Evolutionary conservation across 2,888 invertebrate species (phyloP), one percentile per base, ranked within the genome.

Genomic region (Ctenicera cuprea): DNA sequence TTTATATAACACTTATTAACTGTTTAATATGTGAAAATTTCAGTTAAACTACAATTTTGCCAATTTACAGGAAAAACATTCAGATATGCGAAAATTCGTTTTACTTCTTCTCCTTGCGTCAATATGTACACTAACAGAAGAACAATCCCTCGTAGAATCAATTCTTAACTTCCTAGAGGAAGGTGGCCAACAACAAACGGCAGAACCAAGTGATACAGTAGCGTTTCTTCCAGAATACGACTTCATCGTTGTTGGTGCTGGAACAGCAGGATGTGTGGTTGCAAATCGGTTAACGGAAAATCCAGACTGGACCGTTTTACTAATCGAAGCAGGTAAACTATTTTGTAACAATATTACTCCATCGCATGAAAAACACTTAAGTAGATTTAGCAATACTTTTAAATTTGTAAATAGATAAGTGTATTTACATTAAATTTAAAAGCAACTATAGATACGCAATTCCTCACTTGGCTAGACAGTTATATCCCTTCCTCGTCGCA

Each of bases 211-310:
- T 0, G 91, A 92, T 76, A 87, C 89, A 26, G 84, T 82, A 0
- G 85, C 83, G 26, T 79, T 90, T 33, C 85, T 90, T 0, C 85
- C 88, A 9, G 91, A 92, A 82, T 94, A 94, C 81, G 95, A 94
- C 83, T 96, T 94, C 79, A 92, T 94, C 62, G 87, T 94, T 16
- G 91, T 95, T 3, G 95, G 95, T 0, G 95, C 94, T 0, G 95
- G 95, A 1, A 94, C 94, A 0, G 94, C 95, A 0, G 95, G 95
- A 0, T 94, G 95, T 75, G 91, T 92, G 0, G 73, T 95, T 5
- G 95, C 95, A 0, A 93, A 93, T 73, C 88, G 95, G 43, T 86
- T 95, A 4, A 90, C 92, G 0, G 95, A 94, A 86, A 89, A 93
- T 76, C 89, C 91, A 0, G 87, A 91, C 11, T 92, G 92, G 90